Conservation (phyloP, 2,113 vertebrate species). For the Oreamnos americanus region DNA sequence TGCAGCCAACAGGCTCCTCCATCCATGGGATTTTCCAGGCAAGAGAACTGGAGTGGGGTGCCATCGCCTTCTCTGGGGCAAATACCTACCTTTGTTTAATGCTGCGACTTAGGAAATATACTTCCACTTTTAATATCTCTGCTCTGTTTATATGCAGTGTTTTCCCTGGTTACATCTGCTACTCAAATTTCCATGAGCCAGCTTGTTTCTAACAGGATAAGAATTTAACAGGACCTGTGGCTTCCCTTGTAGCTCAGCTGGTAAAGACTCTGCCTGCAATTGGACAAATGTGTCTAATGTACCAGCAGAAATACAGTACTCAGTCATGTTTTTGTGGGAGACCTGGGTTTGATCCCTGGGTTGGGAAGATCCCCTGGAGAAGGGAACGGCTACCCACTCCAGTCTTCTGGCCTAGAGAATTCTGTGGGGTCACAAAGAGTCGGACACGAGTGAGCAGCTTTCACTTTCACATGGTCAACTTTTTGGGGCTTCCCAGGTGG, state of each 20-base stretch:
- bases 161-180: rapidly evolving
- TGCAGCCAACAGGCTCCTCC: no score
- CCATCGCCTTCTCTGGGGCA: background rate
- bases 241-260: background rate
- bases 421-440: background rate
- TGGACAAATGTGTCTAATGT: rapidly evolving
- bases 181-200: rapidly evolving
- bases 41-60: no score
- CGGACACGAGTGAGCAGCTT: background rate
- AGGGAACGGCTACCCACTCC: background rate
- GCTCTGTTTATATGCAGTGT: no score
- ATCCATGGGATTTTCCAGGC: no score
- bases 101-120: no score
- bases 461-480: background rate
- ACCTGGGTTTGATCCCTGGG: background rate
- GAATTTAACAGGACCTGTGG: rapidly evolving
- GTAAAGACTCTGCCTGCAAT: background rate
- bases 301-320: no score
- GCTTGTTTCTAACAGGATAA: rapidly evolving
- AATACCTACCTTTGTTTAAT: background rate
- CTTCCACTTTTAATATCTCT: no score
- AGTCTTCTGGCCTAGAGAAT: background rate
- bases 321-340: background rate
- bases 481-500: background rate
- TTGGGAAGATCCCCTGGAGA: background rate